Conservation (phyloP, 2,888 invertebrate genomes). For the Junonia oenone region DNA sequence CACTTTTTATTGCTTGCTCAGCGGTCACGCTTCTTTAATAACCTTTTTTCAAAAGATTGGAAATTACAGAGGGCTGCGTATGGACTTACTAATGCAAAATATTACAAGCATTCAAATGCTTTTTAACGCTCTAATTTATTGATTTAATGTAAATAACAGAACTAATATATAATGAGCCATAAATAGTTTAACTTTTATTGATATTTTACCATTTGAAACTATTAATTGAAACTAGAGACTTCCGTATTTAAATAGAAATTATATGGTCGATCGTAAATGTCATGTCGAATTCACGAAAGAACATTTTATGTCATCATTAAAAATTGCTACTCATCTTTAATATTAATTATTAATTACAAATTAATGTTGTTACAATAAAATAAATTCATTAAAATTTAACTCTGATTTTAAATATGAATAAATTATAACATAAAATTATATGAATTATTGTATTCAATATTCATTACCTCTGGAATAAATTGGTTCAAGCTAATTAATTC, state of each 20-base stretch:
- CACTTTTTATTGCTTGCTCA: conserved; percentile 27
- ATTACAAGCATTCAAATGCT: background rate
- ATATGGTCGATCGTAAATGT: conserved; percentile 16
- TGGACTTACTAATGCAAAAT: background rate
- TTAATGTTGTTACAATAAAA: background rate
- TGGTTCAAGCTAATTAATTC: too few species aligned
- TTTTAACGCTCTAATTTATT: background rate
- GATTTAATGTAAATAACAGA: background rate
- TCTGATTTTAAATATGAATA: too few species aligned
- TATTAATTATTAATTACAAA: background rate
- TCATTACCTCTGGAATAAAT: too few species aligned
- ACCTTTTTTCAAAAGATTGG: background rate
- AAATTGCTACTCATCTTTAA: background rate
- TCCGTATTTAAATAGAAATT: conserved; percentile 17
- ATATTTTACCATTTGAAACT: conserved; percentile 3
- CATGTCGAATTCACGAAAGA: background rate
- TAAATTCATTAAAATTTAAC: too few species aligned
- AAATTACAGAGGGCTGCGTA: background rate
- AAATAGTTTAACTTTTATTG: conserved; percentile 4
- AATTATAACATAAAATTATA: too few species aligned
- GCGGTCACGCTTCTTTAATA: conserved; percentile 11
- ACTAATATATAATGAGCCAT: background rate
- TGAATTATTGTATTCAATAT: too few species aligned
- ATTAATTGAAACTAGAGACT: conserved; percentile 10
- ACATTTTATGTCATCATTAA: background rate